Evolutionary conservation across 2,888 invertebrate genomes (phyloP), one percentile per base, ranked within the genome.

Genomic region (Chironomus tentans): DNA sequence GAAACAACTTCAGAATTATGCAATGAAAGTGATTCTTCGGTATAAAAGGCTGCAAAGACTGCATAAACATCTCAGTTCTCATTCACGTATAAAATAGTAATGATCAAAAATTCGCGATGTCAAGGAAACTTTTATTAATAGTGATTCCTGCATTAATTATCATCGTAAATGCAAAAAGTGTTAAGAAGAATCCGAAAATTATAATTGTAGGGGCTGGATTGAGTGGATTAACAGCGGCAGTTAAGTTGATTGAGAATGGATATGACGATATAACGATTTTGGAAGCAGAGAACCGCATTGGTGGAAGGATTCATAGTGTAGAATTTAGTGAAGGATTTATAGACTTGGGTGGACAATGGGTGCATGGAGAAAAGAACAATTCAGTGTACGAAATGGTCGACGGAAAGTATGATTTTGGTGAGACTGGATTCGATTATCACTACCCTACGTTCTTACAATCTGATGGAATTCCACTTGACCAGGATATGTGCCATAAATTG

Each of bases 161-260:
- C 6, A 4, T n/a, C 56, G 6, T 56, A 56, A 56, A 15, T 56
- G n/a, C 18, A 56, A 56, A 56, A 18, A 18, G 4, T 2, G n/a
- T 62, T 7, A 62, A 5, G 10, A 24, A 24, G 65, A 10, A 65
- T 10, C 18, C 13, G 12, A 80, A 81, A 80, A 82, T 88, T 50
- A 78, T 88, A 77, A 86, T 89, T 65, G 82, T 89, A 77, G 89
- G 89, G 76, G 88, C 87, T 62, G 88, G 88, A 12, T 84, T 85
- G 15, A 82, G 88, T n/a, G 88, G 88, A 12, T 82, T 88, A 68
- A 85, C 87, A 10, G 87, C 87, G n/a, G 87, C 87, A 6, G 81
- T 83, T 6, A 82, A 82, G 77, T 80, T 88, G 7, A 77, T 84
- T 3, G 82, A 85, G 79, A 82, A 82, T 78, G 85, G 85, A 15